Evolutionary conservation across 1,140 invertebrate species (phyloP).

Genomic region (Brevipalpus yothersi): DNA sequence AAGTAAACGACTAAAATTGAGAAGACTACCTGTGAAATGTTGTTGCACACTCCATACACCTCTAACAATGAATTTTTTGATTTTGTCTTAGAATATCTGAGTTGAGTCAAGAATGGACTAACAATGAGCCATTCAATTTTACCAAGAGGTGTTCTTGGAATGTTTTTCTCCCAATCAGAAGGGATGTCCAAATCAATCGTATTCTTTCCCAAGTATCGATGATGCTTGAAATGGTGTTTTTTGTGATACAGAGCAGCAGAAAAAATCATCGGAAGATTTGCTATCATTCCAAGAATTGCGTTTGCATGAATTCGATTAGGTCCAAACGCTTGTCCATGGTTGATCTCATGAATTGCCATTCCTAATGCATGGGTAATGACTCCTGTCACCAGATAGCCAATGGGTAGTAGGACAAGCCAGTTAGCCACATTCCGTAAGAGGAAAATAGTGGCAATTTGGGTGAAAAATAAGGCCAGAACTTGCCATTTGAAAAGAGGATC

Average conservation of each 20-base stretch:
- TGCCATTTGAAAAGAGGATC: slow-evolving; percentile 80
- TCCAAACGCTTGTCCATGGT: slow-evolving; percentile 91
- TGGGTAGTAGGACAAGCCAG: slow-evolving; percentile 45
- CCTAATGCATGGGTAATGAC: slow-evolving; percentile 95
- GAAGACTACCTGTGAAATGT: slow-evolving; percentile 56
- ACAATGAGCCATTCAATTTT: slow-evolving; percentile 85
- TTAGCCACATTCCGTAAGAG: slow-evolving; percentile 52
- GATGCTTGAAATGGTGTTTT: slow-evolving; percentile 94
- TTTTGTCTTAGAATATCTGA: slow-evolving; percentile 66
- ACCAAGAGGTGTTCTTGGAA: slow-evolving; percentile 59
- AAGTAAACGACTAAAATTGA: slow-evolving; percentile 58
- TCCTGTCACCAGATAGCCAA: slow-evolving; percentile 79
- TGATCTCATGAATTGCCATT: slow-evolving; percentile 88
- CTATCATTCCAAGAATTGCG: slow-evolving; percentile 69
- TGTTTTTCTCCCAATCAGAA: slow-evolving; percentile 63
- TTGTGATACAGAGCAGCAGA: slow-evolving; percentile 90
- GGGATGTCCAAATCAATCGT: slow-evolving; percentile 84
- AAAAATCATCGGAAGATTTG: slow-evolving; percentile 81
- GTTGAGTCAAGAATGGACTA: slow-evolving; percentile 85
- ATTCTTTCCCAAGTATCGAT: slow-evolving; percentile 63
- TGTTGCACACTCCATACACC: slow-evolving; percentile 50
- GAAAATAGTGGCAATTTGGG: slow-evolving; percentile 50
- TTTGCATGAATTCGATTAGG: slow-evolving; percentile 57
- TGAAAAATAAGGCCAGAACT: slow-evolving; percentile 51
- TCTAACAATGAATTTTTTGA: slow-evolving; percentile 62